These are phyloP conservation scores for Bruchidius siliquastri DNA, from an alignment of 2,888 invertebrate species.

Conservation along the genomic window DNA sequence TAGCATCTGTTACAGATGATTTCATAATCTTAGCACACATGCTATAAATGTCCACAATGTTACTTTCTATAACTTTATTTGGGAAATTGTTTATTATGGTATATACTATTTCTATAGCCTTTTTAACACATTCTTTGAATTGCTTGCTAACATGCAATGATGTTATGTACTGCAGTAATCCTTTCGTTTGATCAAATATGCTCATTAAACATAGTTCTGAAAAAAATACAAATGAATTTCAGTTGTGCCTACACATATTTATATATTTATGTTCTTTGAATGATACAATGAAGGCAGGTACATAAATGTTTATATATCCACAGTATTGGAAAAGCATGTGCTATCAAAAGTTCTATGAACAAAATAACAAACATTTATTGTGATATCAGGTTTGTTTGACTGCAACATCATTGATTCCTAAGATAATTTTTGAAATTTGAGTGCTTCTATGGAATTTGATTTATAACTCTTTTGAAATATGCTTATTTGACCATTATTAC, in stretches of 20 bases:
- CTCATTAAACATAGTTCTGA: conserved; percentile 35
- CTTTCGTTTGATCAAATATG: conserved; percentile 33
- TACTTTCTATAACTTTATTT: conserved; percentile 27
- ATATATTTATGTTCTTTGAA: no score
- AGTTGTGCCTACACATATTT: background rate
- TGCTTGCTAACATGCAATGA: conserved; percentile 21
- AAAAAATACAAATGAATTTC: conserved; percentile 13
- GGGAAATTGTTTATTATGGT: conserved; percentile 37
- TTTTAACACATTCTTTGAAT: conserved; percentile 28
- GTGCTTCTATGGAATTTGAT: no score
- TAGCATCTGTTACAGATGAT: conserved; percentile 22
- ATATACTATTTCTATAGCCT: conserved; percentile 35
- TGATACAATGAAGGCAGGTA: no score
- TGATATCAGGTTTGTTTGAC: no score
- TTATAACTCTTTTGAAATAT: no score
- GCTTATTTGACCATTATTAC: no score
- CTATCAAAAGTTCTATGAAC: no score
- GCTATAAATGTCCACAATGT: conserved; percentile 32
- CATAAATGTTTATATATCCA: no score
- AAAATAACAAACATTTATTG: no score
- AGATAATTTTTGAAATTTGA: no score
- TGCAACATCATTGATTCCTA: no score
- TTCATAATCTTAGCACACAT: conserved; percentile 30
- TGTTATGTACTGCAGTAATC: conserved; percentile 32
- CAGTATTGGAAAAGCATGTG: no score